Conservation (phyloP, 2,888 invertebrate species). For the Heliconius ethilla region DNA sequence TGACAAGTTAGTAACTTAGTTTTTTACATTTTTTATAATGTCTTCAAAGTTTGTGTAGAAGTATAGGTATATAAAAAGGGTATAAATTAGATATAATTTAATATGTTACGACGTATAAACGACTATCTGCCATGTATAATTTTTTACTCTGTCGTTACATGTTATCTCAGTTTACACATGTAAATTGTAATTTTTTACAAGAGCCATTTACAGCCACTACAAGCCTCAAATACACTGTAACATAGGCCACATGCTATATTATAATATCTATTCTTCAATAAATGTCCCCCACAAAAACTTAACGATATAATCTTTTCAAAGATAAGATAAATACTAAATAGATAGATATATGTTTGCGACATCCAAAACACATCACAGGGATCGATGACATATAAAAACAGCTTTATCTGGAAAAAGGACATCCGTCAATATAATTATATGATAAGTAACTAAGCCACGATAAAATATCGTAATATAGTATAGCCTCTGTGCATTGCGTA, state of each 20-base stretch:
- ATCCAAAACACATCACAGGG: background rate
- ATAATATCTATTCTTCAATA: background rate
- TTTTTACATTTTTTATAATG: too few species aligned
- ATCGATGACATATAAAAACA: background rate
- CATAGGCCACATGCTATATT: background rate
- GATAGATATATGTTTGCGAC: background rate
- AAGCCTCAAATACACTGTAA: background rate
- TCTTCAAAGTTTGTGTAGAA: too few species aligned
- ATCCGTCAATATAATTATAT: background rate
- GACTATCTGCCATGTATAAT: too few species aligned
- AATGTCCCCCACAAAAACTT: background rate
- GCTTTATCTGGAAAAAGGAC: background rate
- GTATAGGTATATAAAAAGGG: too few species aligned
- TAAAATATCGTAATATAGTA: background rate
- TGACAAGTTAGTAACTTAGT: too few species aligned
- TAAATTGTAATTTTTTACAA: too few species aligned
- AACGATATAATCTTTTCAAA: background rate
- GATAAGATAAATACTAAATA: constrained; percentile 16
- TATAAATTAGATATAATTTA: too few species aligned
- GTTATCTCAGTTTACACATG: too few species aligned
- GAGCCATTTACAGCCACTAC: too few species aligned
- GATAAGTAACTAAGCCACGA: constrained; percentile 3
- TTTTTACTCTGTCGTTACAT: too few species aligned
- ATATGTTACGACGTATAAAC: too few species aligned
- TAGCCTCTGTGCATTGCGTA: background rate